Evolutionary conservation across 2,888 invertebrate species (phyloP), one percentile per base, ranked within the genome.

Genomic region (Tenodera sinensis): DNA sequence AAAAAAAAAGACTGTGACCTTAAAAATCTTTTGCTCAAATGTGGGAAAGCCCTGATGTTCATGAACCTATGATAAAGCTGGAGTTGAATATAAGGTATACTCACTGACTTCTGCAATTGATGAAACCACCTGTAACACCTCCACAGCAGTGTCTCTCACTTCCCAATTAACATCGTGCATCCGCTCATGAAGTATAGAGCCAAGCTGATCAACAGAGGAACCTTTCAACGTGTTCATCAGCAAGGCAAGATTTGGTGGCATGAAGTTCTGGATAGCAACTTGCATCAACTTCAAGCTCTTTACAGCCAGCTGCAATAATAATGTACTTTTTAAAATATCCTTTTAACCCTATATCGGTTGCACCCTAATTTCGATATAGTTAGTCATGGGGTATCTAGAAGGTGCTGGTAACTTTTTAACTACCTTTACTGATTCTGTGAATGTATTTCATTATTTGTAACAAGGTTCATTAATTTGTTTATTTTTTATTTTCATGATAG

Each of bases 101-200:
- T 94, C 94, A 97, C 97, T 97, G 90, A 95, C 94, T 92, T 95
- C 95, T 0, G 97, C 96, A 91, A 97, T 95, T 83, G 94, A 94
- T 0, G 96, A 96, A 92, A 97, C 95, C 0, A 96, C 96, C 84
- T 95, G 95, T 12, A 97, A 93, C 83, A 97, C 93, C 92, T 97
- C 97, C 42, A 97, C 92, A 0, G 97, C 96, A 7, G 96, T 96
- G 91, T 97, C 97, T 83, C 97, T 94, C 1, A 97, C 95, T 92
- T 97, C 97, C 97, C 97, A 97, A 87, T 95, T 94, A 6, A 94
- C 93, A 92, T 97, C 97, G 91, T 96, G 96, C 92, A 97, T 93
- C 92, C 96, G 96, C 92, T 95, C 95, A 87, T 95, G 95, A 8
- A 97, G 94, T 20, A 96, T 95, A 20, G 95, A 94, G 0, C 96